Conservation (phyloP, 2,113 vertebrate species). For the Cichladusa arquata region DNA sequence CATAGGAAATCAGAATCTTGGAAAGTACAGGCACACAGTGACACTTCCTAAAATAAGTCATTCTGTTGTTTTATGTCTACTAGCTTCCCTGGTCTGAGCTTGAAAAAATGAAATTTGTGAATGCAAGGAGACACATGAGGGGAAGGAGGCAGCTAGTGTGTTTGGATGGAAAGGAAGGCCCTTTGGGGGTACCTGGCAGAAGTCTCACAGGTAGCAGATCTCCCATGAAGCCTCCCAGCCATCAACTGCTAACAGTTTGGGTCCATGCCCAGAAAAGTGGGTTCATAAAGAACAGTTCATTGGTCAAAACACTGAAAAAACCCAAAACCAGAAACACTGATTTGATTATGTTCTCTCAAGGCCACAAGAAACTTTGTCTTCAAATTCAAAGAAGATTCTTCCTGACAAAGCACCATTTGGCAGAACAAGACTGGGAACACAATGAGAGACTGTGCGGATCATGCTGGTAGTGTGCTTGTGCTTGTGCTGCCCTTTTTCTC, state of each 20-base stretch:
- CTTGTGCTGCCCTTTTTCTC: not conserved
- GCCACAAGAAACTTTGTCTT: not conserved
- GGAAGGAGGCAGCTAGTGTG: not conserved
- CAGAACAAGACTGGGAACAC: not conserved
- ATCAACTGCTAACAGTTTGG: not conserved
- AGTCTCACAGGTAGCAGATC: not conserved
- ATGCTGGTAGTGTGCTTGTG: accelerated
- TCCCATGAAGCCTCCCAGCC: not conserved
- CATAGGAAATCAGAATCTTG: not conserved
- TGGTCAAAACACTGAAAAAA: not conserved
- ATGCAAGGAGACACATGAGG: not conserved
- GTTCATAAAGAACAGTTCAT: not conserved
- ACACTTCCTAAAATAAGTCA: not conserved
- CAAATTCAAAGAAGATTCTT: not conserved
- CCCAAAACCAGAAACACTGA: not conserved
- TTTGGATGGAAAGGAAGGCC: not conserved
- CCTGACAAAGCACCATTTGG: not conserved
- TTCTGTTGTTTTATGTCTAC: not conserved
- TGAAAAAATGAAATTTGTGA: not conserved
- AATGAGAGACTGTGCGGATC: not conserved
- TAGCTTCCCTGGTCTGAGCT: not conserved
- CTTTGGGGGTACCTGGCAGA: not conserved
- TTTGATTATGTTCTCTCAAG: not conserved
- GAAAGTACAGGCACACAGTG: not conserved
- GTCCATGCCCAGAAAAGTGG: not conserved